Evolutionary conservation across 2,113 vertebrate species (phyloP), one percentile per base, ranked within the genome.

Genomic region (Larimichthys polyactis): DNA sequence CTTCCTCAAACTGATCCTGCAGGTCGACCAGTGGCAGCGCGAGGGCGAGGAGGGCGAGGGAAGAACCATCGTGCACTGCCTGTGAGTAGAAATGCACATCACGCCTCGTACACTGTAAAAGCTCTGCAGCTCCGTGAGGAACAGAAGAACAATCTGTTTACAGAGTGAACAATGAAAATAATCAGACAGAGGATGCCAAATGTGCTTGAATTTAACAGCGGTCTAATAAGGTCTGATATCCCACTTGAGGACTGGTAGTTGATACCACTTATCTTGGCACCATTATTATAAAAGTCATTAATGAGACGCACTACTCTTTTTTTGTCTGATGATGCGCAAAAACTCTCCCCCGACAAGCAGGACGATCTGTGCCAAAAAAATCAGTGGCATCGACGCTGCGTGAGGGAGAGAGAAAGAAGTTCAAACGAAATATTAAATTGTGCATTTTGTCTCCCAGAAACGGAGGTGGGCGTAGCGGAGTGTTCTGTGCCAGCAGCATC

Each of bases 21-120:
- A 99, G 90, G 98, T 99, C 60, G 98, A 99, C 92, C 99, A 99
- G 91, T 99, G 98, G 98, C 98, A 99, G 92, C 98, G 97, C 81
- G 98, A 99, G 87, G 99, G 97, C 36, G 98, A 99, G 91, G 98
- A 99, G 89, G 98, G 98, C 3, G 98, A 99, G 80, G 98, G 98
- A 1, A 94, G 98, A 69, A 99, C 97, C 0, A 97, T 99, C 32
- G 97, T 99, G 75, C 98, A 99, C 88, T 99, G 98, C 84, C 94
- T 99, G 98, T 99, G 89, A 98, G 98, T 97, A 36, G 27, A 20
- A 36, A 40, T 44, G 32, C 15, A 29, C 52, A 19, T 40, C 7
- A 40, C 36, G 0, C 43, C 65, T 40, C 58, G 46, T 12, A 17
- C 59, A 2, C 20, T 43, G 15, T 54, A 1, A 29, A 22, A 54